Base-by-base conservation (phyloP, 2,888 invertebrate genomes). In the Branchipolynoe longqiensis region DNA sequence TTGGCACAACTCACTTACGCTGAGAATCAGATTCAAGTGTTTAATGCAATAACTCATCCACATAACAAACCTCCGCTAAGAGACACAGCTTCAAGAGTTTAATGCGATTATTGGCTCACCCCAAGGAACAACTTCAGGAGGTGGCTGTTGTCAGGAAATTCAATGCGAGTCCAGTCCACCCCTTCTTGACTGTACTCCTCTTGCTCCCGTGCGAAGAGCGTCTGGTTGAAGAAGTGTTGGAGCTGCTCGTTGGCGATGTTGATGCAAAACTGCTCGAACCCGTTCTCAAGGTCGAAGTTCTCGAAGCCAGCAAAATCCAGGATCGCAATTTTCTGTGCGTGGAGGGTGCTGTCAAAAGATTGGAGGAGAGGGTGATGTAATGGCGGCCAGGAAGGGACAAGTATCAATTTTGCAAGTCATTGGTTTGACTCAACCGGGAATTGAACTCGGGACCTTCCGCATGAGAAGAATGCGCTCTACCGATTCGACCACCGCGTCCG, bases 251-350 rank as follows among this genome's bases (percentile, higher is more conserved):
- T 92, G 38, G 91, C 90, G 40, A 92, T 82, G 85, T 92, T 92
- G 78, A 92, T 92, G 83, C 91, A 91, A 82, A 92, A 85, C 85
- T 93, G 93, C 85, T 93, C 93, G 82, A 93, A 90, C 78, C 91
- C 90, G 88, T 93, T 93, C 62, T 28, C 40, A 2, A 82, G 56
- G 22, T 86, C 58, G 25, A 92, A 87, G 85, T 91, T 91, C 87
- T 93, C 93, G 88, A 93, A 93, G 1, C 93, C 93, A 73, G 92
- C 92, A 62, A 93, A 91, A 84, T 93, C 93, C 33, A 93, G 87
- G 41, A 93, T 90, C 4, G 91, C 91, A 59, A 92, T 91, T 6
- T 40, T 69, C 2, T 36, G 40, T 36, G 83, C 38, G 18, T 40
- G 33, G 38, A 22, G n/a, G 2, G 22, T 6, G n/a, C 84, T 84